These are phyloP conservation scores for Endomychus coccineus DNA, from an alignment of 2,888 invertebrate genomes.

Conservation along the genomic window DNA sequence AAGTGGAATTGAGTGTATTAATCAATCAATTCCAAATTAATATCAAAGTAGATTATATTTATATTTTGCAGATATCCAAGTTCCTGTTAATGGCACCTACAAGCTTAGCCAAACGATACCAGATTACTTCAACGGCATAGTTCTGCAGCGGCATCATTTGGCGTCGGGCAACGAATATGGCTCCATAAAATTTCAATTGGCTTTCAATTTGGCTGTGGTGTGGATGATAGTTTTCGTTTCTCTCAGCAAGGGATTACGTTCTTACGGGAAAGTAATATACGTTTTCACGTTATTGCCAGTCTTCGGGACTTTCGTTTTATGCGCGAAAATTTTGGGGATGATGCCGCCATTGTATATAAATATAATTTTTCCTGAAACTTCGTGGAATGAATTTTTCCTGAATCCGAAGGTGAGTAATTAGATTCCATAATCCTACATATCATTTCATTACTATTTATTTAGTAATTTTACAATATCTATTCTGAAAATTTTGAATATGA, in stretches of 20 bases:
- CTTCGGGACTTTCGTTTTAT: constrained; percentile 64
- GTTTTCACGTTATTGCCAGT: constrained; percentile 73
- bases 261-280: constrained; percentile 78
- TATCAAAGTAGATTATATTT: too few relatives aligned
- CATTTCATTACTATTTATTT: too few relatives aligned
- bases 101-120: constrained; percentile 70
- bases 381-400: constrained; percentile 78
- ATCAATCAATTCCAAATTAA: too few relatives aligned
- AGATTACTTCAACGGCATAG: constrained; percentile 78
- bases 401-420: constrained; percentile 67
- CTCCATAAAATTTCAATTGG: constrained; percentile 75
- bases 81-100: constrained; percentile 39
- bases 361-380: constrained; percentile 70
- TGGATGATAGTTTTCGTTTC: constrained; percentile 87
- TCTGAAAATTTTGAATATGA: too few relatives aligned
- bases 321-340: constrained; percentile 66
- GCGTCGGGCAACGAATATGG: constrained; percentile 46
- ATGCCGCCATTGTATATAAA: constrained; percentile 59
- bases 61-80: too few relatives aligned
- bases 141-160: constrained; percentile 58
- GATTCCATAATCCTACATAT: too few relatives aligned
- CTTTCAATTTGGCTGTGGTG: constrained; percentile 81
- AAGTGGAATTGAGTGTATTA: too few relatives aligned
- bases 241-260: constrained; percentile 78
- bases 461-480: too few relatives aligned